These are phyloP conservation scores for Serrognathus titanus DNA, from an alignment of 2,888 invertebrate species.

Conservation along the genomic window DNA sequence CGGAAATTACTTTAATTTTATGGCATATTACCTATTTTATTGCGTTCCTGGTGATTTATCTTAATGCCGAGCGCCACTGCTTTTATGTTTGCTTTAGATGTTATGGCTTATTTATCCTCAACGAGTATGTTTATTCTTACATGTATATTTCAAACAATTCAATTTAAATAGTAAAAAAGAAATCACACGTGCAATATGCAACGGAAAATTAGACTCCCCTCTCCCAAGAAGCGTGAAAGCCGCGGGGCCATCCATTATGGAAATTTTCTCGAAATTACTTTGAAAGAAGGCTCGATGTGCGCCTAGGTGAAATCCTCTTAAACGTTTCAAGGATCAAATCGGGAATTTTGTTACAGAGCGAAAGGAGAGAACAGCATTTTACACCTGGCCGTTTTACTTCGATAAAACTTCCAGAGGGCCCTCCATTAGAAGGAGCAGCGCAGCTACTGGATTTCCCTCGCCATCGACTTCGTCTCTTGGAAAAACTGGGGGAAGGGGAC, in stretches of 20 bases:
- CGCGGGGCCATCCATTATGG: too few species aligned
- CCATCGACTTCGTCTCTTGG: constrained; percentile 76
- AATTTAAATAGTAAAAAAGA: too few species aligned
- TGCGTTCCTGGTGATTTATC: constrained; percentile 8
- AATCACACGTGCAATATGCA: too few species aligned
- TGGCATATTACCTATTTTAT: constrained; percentile 2
- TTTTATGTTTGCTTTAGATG: background rate
- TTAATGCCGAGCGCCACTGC: background rate
- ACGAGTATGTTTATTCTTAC: too few species aligned
- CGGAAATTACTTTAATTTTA: constrained; percentile 2
- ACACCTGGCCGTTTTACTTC: constrained; percentile 70
- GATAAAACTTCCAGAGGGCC: constrained; percentile 68
- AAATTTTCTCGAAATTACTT: too few species aligned
- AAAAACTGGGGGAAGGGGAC: constrained; percentile 83
- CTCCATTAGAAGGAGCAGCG: constrained; percentile 64
- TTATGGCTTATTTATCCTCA: too few species aligned
- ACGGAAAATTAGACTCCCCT: too few species aligned
- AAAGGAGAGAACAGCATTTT: constrained; percentile 64
- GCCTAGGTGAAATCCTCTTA: too few species aligned
- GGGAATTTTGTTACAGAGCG: constrained; percentile 49
- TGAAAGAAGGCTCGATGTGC: too few species aligned
- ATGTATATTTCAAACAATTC: too few species aligned
- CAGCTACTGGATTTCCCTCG: constrained; percentile 77
- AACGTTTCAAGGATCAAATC: too few species aligned
- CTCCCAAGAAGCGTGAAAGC: too few species aligned